Evolutionary conservation across 2,113 vertebrate genomes (phyloP).

Genomic region (Peromyscus californicus): DNA sequence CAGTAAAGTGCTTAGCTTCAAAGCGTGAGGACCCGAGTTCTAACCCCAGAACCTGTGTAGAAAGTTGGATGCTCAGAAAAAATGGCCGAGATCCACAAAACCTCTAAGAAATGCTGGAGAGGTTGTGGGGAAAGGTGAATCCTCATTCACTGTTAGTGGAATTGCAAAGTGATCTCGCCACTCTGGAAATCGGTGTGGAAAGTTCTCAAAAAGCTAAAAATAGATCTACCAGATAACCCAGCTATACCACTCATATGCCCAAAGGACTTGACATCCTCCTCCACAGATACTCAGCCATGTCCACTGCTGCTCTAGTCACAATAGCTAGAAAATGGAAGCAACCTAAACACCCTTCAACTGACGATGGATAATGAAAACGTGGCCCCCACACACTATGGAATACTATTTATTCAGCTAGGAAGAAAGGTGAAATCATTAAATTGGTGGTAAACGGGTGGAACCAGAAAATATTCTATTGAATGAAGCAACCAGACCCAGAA

Average conservation of each 20-base stretch:
- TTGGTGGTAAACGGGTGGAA: background rate
- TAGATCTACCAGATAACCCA: background rate
- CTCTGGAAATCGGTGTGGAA: background rate
- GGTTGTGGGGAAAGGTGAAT: background rate
- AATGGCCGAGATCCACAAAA: background rate
- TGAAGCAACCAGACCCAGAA: background rate
- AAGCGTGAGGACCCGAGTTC: background rate
- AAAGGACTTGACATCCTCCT: background rate
- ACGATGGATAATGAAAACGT: background rate
- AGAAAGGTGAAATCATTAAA: background rate
- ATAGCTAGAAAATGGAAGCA: background rate
- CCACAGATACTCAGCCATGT: no score
- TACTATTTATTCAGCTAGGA: no score
- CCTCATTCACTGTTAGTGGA: background rate
- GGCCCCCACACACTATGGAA: background rate
- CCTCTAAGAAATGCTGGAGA: background rate
- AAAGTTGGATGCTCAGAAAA: background rate
- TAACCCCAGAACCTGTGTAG: background rate
- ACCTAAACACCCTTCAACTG: background rate
- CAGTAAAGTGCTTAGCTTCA: background rate
- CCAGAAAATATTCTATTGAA: background rate
- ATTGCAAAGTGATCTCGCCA: no score
- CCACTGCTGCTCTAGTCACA: background rate
- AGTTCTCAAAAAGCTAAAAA: background rate
- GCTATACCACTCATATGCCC: background rate